A percentile compares a stretch with the other conserved stretches of the same genome.
phyloP scores from a whole-genome alignment of 2,888 invertebrate species.

The Brachyptera risi region DNA sequence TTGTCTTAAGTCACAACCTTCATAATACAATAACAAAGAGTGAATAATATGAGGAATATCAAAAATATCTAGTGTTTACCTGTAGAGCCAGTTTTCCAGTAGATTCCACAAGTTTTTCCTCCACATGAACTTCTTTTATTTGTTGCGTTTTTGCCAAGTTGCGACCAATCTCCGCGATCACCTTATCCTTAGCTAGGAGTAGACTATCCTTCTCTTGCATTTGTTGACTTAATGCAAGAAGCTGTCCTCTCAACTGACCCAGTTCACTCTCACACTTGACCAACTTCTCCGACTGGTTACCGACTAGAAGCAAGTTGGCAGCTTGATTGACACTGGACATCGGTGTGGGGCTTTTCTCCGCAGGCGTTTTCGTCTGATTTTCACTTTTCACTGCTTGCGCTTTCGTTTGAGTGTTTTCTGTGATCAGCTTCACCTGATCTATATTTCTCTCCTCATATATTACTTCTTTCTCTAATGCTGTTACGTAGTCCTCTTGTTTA shows the following conservation, averaged over 20 bases:
- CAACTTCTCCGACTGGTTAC: conserved; percentile 21
- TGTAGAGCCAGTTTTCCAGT: conserved; percentile 40
- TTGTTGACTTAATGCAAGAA: conserved; percentile 25
- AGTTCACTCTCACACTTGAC: conserved; percentile 25
- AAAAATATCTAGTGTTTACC: too few species aligned
- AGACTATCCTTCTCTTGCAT: conserved; percentile 32
- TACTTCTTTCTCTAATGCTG: conserved; percentile 24
- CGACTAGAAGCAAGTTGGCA: too few species aligned
- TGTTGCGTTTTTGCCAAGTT: not conserved
- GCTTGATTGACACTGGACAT: too few species aligned
- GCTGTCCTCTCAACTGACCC: conserved; percentile 19
- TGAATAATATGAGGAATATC: too few species aligned
- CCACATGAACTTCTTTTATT: not conserved
- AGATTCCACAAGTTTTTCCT: conserved; percentile 37
- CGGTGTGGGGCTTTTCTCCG: too few species aligned
- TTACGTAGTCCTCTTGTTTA: conserved; percentile 25
- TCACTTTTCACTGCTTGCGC: too few species aligned
- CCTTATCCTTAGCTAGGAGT: conserved; percentile 35
- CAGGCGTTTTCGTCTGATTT: too few species aligned
- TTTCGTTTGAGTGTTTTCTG: too few species aligned
- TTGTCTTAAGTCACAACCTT: too few species aligned
- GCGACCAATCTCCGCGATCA: conserved; percentile 32
- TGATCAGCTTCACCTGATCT: not conserved
- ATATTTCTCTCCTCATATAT: conserved; percentile 12
- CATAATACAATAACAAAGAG: too few species aligned